Evolutionary conservation across 2,888 invertebrate genomes (phyloP), one percentile per base, ranked within the genome.

Genomic region (Temnothorax rugatulus): DNA sequence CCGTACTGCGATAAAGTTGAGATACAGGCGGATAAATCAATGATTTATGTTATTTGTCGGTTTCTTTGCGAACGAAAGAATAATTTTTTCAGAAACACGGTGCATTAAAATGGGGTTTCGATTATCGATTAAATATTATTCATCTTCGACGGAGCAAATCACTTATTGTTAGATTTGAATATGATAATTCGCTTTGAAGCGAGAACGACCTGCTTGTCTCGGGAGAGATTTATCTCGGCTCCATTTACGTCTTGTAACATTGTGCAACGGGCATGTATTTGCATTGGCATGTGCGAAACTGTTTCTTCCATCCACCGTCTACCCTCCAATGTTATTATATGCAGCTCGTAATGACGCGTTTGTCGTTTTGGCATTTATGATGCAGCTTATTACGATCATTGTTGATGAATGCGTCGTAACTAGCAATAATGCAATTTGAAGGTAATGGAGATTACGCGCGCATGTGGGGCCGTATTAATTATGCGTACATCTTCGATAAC

Each of bases 221-320:
- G 29, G 15, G 25, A 41, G 50, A 50, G 25, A 57, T 54, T 54
- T 68, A 41, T 54, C 29, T 68, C 13, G 2, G 25, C 25, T 52
- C 4, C 52, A 38, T 52, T 63, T 54, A 54, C 52, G 52, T 41
- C 41, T 25, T 15, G 13, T 69, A 13, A 57, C 44, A 41, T 68
- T 77, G 77, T 25, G 54, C 29, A 69, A 77, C n/a, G 4, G 7
- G n/a, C 29, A 44, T 68, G 54, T 69, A 68, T 77, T 77, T 68
- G 68, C 76, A 77, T 77, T 34, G 76, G 76, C n/a, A 68, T 54
- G 38, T 52, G 38, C 41, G n/a, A 77, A 41, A 77, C 52, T 13
- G 5, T n/a, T 29, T 68, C 21, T 50, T 63, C n/a, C 41, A 41
- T 68, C 29, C 54, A 34, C 29, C 50, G 38, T 38, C 21, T 41